phyloP scores from a whole-genome alignment of 2,888 invertebrate genomes.

The Hofmannophila pseudospretella region DNA sequence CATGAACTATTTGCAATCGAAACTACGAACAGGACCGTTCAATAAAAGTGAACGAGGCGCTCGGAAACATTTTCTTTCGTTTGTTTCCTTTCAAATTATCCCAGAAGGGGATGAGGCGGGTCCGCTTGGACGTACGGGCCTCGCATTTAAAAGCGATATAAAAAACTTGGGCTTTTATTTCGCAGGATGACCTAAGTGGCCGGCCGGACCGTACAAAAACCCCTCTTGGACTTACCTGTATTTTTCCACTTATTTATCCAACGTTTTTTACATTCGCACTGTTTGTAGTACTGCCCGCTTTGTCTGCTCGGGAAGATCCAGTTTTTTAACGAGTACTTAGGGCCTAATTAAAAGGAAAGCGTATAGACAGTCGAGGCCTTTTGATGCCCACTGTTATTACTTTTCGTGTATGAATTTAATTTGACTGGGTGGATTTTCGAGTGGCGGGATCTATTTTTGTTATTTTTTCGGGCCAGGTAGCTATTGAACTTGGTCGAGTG shows the following conservation, averaged over 20 bases:
- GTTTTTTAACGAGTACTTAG: conserved; percentile 78
- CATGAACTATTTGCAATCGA: conserved; percentile 74
- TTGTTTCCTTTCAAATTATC: conserved; percentile 75
- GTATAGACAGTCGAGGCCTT: conserved; percentile 71
- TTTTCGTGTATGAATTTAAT: conserved; percentile 74
- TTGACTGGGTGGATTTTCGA: conserved; percentile 66
- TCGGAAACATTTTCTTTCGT: conserved; percentile 74
- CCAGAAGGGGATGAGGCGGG: conserved; percentile 60
- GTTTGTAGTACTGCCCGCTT: conserved; percentile 69
- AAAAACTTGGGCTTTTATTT: conserved; percentile 75
- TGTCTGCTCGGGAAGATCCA: conserved; percentile 73
- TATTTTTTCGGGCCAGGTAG: conserved; percentile 34
- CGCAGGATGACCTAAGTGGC: conserved; percentile 78
- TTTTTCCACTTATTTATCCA: conserved; percentile 78
- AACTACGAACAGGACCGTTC: conserved; percentile 63
- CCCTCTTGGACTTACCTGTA: conserved; percentile 76
- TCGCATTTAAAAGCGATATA: conserved; percentile 76
- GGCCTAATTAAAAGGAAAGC: conserved; percentile 77
- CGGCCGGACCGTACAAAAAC: conserved; percentile 72
- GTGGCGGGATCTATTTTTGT: conserved; percentile 51
- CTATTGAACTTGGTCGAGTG: conserved; percentile 53
- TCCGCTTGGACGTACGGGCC: conserved; percentile 59
- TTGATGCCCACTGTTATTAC: conserved; percentile 74
- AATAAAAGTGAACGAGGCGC: conserved; percentile 68
- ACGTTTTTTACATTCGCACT: conserved; percentile 73